Evolutionary conservation across 2,888 invertebrate species (phyloP).

Genomic region (Acleris literana): DNA sequence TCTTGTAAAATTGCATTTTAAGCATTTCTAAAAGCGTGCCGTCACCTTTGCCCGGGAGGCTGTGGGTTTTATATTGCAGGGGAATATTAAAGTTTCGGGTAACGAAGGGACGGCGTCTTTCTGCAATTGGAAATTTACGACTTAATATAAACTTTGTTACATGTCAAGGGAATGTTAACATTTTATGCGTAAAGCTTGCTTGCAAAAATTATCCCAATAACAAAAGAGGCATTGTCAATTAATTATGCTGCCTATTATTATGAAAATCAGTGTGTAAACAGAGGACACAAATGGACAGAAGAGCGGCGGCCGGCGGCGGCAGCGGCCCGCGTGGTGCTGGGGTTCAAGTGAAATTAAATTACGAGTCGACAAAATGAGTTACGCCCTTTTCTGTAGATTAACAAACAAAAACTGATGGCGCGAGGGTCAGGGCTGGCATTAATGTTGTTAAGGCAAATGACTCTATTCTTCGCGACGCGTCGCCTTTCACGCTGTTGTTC

Average conservation of each 20-base stretch:
- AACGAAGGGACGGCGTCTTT: constrained; percentile 57
- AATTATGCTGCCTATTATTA: constrained; percentile 49
- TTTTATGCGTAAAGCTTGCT: not conserved
- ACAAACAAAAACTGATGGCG: constrained; percentile 83
- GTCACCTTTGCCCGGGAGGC: constrained; percentile 67
- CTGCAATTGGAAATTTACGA: constrained; percentile 63
- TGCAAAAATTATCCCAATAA: constrained; percentile 3
- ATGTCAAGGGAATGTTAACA: constrained; percentile 7
- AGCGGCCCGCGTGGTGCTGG: constrained; percentile 55
- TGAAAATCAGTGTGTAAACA: constrained; percentile 58
- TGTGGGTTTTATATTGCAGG: constrained; percentile 53
- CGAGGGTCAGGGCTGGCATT: constrained; percentile 76
- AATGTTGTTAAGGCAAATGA: constrained; percentile 82
- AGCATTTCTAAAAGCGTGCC: constrained; percentile 75
- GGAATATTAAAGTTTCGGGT: constrained; percentile 63
- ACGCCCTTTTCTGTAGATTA: constrained; percentile 83
- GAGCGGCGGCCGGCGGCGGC: constrained; percentile 44
- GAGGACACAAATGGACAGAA: constrained; percentile 45
- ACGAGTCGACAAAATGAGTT: constrained; percentile 82
- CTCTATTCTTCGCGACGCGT: constrained; percentile 76
- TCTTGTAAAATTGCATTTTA: constrained; percentile 81
- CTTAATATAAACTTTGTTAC: constrained; percentile 42
- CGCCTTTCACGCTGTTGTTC: constrained; percentile 52
- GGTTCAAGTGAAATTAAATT: constrained; percentile 81
- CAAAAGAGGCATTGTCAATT: constrained; percentile 19